Conservation (phyloP, 2,797 vertebrate species). For the Rhincodon typus region DNA sequence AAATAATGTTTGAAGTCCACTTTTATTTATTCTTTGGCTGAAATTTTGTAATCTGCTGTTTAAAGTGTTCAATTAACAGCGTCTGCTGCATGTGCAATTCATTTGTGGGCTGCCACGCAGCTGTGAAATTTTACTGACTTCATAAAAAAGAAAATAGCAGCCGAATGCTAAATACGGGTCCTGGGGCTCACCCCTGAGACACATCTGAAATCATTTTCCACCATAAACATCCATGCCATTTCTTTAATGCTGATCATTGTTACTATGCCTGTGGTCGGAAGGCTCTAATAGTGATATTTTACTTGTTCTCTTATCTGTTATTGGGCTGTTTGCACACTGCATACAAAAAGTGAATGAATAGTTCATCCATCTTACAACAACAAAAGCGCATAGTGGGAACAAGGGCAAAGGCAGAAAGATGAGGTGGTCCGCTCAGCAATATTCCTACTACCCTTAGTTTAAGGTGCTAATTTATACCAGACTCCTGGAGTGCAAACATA, state of each 20-base stretch:
- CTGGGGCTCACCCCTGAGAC: background rate
- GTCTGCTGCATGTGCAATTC: constrained; percentile 12
- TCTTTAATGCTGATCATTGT: constrained; percentile 4
- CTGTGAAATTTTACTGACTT: constrained; percentile 36
- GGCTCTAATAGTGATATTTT: background rate
- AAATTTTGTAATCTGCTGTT: constrained; percentile 26
- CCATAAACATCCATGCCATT: background rate
- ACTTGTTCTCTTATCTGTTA: background rate
- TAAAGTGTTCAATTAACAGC: constrained; percentile 36
- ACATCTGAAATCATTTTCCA: constrained; percentile 20
- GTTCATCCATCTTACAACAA: background rate
- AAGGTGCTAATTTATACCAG: background rate
- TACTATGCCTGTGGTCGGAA: background rate
- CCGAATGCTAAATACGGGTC: background rate
- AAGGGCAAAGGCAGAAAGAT: too few relatives aligned
- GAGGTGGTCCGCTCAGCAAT: too few relatives aligned
- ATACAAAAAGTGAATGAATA: background rate
- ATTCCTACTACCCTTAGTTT: background rate
- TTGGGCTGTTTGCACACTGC: background rate
- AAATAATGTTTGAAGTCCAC: constrained; percentile 34
- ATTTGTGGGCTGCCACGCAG: constrained; percentile 25
- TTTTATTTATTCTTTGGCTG: constrained; percentile 36
- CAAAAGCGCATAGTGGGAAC: too few relatives aligned
- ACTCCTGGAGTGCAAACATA: background rate
- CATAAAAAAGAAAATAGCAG: constrained; percentile 19